Evolutionary conservation across 2,888 invertebrate species (phyloP).

Genomic region (Digitonthophagus gazella): DNA sequence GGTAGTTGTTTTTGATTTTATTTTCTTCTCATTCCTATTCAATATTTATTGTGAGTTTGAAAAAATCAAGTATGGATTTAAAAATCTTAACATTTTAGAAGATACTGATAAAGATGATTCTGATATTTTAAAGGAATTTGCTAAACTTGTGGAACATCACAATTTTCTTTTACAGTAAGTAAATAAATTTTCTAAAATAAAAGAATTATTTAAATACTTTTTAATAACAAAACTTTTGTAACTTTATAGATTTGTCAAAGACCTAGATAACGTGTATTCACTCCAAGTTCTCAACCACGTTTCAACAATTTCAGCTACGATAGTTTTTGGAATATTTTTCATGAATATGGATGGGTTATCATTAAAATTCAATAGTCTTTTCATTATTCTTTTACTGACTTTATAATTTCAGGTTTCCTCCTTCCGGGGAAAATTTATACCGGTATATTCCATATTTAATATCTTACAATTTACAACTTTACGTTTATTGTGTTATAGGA

Average conservation of each 20-base stretch:
- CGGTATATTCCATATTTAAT: conserved; percentile 22
- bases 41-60: conserved; percentile 20
- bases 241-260: conserved; percentile 23
- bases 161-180: conserved; percentile 24
- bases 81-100: conserved; percentile 18
- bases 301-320: conserved; percentile 22
- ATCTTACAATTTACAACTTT: conserved; percentile 24
- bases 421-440: conserved; percentile 16
- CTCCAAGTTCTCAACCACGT: conserved; percentile 25
- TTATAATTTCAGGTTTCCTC: conserved; percentile 23
- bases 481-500: conserved; percentile 28
- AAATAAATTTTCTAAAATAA: background rate
- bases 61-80: conserved; percentile 24
- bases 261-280: conserved; percentile 22
- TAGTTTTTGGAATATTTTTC: conserved; percentile 26
- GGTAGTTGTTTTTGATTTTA: conserved; percentile 15
- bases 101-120: conserved; percentile 15
- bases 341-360: conserved; percentile 25
- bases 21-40: conserved; percentile 19
- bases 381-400: background rate
- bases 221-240: background rate
- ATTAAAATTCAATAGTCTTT: background rate
- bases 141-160: conserved; percentile 24
- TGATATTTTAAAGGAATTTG: conserved; percentile 15
- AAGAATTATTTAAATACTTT: background rate